Conservation (phyloP, 2,797 vertebrate species). For the Enteromius viviparus region DNA sequence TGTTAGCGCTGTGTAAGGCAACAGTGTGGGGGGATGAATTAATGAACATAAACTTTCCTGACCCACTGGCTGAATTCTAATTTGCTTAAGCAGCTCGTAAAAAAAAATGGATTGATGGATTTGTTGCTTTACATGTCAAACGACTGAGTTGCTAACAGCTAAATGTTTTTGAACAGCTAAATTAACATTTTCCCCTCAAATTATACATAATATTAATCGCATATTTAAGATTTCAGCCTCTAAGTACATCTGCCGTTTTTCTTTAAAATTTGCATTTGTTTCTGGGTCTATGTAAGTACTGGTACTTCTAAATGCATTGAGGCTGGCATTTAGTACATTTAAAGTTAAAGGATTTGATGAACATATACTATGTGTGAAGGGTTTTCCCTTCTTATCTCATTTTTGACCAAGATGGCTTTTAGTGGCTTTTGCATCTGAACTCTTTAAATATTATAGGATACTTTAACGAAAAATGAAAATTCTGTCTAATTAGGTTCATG, state of each 20-base stretch:
- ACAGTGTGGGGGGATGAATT: neutral
- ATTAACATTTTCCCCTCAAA: neutral
- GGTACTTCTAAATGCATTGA: too few relatives aligned
- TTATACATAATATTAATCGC: neutral
- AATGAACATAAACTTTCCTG: neutral
- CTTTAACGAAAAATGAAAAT: too few relatives aligned
- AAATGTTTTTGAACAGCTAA: neutral
- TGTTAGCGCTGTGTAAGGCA: conserved; percentile 11
- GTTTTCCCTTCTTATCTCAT: too few relatives aligned
- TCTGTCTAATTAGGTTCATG: neutral
- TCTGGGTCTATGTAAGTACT: too few relatives aligned
- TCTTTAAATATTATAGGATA: too few relatives aligned
- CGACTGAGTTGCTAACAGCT: neutral
- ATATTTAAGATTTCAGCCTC: neutral
- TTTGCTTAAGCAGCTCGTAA: neutral
- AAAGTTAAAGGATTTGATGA: too few relatives aligned
- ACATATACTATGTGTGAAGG: too few relatives aligned
- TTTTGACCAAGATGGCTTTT: too few relatives aligned
- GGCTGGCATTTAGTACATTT: too few relatives aligned
- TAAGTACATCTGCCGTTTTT: too few relatives aligned
- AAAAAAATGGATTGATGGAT: neutral
- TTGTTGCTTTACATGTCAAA: neutral
- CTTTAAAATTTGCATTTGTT: too few relatives aligned
- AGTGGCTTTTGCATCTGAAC: too few relatives aligned
- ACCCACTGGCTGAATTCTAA: neutral